Evolutionary conservation across 2,888 invertebrate species (phyloP).

Genomic region (Metalampra italica): DNA sequence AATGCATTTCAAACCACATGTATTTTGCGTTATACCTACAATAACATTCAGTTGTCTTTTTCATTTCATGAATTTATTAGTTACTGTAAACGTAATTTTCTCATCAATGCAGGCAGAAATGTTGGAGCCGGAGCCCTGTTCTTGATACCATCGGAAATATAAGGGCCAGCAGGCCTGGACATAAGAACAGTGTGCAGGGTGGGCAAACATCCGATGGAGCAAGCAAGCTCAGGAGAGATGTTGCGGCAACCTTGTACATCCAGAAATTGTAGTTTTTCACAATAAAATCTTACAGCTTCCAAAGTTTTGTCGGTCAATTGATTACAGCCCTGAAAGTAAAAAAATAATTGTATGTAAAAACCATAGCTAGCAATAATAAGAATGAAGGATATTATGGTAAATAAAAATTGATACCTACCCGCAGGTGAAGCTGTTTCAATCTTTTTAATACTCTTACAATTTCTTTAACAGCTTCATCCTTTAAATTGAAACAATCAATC

Average conservation of each 20-base stretch:
- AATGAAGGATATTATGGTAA: too few relatives aligned
- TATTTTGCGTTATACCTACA: too few relatives aligned
- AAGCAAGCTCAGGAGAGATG: constrained; percentile 66
- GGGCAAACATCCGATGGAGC: constrained; percentile 51
- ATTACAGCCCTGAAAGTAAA: constrained; percentile 76
- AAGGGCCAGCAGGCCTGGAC: constrained; percentile 69
- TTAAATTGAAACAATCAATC: constrained; percentile 82
- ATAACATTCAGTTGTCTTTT: too few relatives aligned
- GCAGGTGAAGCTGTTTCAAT: constrained; percentile 77
- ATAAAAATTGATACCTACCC: constrained; percentile 50
- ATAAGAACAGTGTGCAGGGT: constrained; percentile 67
- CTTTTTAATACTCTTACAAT: constrained; percentile 61
- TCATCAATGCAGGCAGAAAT: constrained; percentile 60
- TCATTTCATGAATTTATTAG: too few relatives aligned
- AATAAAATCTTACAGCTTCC: constrained; percentile 66
- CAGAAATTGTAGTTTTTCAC: constrained; percentile 74
- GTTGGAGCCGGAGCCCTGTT: constrained; percentile 54
- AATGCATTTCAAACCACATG: too few relatives aligned
- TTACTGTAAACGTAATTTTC: constrained; percentile 58
- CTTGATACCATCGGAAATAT: constrained; percentile 39
- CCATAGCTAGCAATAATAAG: too few relatives aligned
- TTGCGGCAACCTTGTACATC: constrained; percentile 78
- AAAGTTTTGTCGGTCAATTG: constrained; percentile 79
- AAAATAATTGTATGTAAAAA: neutral
- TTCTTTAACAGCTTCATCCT: constrained; percentile 77